Conservation (phyloP, 2,888 invertebrate species). For the Apotomis capreana region DNA sequence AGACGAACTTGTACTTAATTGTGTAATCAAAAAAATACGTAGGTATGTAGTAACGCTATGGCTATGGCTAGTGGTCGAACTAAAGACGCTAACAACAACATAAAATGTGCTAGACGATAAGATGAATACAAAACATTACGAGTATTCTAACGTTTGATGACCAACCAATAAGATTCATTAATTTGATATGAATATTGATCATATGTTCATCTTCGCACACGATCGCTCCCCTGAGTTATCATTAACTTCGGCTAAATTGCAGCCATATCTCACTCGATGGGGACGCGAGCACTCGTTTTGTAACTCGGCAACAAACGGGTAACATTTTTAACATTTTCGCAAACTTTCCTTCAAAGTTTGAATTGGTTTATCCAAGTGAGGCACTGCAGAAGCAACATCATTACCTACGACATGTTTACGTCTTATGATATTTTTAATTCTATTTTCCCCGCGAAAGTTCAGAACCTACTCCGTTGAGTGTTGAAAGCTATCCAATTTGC, state of each 20-base stretch:
- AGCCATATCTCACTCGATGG: constrained; percentile 12
- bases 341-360: constrained; percentile 35
- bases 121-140: too few species aligned
- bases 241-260: constrained; percentile 1
- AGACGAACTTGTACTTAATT: too few species aligned
- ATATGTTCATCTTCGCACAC: background rate
- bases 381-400: constrained; percentile 69
- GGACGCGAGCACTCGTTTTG: constrained; percentile 17
- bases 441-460: constrained; percentile 82
- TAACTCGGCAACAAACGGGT: constrained; percentile 21
- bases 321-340: constrained; percentile 33
- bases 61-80: too few species aligned
- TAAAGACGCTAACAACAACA: too few species aligned
- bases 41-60: too few species aligned
- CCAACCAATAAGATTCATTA: background rate
- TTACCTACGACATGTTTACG: constrained; percentile 78
- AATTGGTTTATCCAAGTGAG: constrained; percentile 41
- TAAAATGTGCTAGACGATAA: too few species aligned
- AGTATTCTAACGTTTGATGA: background rate
- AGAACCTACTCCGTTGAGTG: constrained; percentile 83
- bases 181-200: background rate
- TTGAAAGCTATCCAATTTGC: constrained; percentile 84
- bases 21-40: too few species aligned
- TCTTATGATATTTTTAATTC: constrained; percentile 84
- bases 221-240: background rate